Evolutionary conservation across 2,797 vertebrate genomes (phyloP).

Genomic region (Aphelocoma californica): DNA sequence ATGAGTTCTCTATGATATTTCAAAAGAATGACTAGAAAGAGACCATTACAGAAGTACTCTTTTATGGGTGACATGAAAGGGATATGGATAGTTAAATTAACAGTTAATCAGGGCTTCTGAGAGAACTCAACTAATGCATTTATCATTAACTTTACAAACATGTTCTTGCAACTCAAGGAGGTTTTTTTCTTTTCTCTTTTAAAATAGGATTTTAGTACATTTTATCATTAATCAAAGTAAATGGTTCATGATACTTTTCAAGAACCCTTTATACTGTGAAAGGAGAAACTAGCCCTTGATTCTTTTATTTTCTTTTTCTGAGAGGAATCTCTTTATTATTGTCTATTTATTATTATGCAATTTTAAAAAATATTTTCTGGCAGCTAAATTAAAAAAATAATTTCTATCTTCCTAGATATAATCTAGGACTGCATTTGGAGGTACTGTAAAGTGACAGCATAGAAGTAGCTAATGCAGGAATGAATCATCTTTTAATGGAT

Average conservation of each 20-base stretch:
- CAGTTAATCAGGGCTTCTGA: conserved; percentile 57
- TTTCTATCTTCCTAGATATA: background rate
- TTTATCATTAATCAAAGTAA: background rate
- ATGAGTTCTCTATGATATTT: conserved; percentile 41
- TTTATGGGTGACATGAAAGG: conserved; percentile 54
- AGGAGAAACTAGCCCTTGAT: background rate
- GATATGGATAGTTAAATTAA: conserved; percentile 34
- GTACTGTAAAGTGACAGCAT: background rate
- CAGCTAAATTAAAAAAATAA: background rate
- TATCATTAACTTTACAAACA: conserved; percentile 53
- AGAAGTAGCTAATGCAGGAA: background rate
- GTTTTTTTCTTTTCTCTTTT: background rate
- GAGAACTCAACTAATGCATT: conserved; percentile 45
- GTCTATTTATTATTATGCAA: background rate
- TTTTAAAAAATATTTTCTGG: background rate
- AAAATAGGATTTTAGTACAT: background rate
- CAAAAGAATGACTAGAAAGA: conserved; percentile 48
- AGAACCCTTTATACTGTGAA: background rate
- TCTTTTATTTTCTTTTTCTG: background rate
- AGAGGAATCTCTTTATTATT: background rate
- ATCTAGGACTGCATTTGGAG: background rate
- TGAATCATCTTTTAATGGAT: background rate
- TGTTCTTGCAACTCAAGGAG: background rate
- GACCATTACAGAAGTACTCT: conserved; percentile 8
- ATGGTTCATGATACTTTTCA: background rate